A percentile compares a stretch with the other conserved stretches of the same genome.
Evolutionary conservation across 2,888 invertebrate species (phyloP).

Genomic region (Cetonia aurata): DNA sequence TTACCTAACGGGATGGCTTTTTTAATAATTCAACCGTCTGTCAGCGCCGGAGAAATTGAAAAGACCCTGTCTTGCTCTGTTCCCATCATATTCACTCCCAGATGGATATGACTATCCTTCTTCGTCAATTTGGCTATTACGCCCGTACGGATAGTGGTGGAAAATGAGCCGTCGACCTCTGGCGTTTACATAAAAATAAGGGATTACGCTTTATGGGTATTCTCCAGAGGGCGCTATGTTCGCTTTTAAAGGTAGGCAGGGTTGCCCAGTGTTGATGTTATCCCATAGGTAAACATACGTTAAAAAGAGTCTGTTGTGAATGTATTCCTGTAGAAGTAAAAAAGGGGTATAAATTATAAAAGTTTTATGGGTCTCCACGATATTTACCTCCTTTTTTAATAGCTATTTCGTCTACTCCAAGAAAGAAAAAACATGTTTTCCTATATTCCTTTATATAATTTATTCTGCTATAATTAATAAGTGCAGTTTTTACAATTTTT

Average conservation of each 20-base stretch:
- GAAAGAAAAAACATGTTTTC: no score
- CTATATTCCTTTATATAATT: no score
- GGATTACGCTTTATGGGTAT: constrained; percentile 11
- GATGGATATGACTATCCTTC: no score
- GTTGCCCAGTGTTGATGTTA: not conserved
- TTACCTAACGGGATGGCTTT: constrained; percentile 40
- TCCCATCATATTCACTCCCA: not conserved
- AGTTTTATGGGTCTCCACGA: no score
- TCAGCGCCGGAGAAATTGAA: constrained; percentile 17
- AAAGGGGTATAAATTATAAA: no score
- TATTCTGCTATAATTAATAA: no score
- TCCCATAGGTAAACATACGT: constrained; percentile 26
- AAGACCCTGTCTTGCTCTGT: not conserved
- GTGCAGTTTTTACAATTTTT: no score
- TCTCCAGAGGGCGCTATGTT: not conserved
- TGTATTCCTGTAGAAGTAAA: constrained; percentile 19
- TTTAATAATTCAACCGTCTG: constrained; percentile 38
- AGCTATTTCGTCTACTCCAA: no score
- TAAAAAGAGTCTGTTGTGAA: constrained; percentile 21
- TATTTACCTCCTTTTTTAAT: no score
- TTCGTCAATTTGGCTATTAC: not conserved
- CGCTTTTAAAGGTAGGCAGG: not conserved
- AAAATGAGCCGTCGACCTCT: constrained; percentile 17
- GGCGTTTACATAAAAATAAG: constrained; percentile 9
- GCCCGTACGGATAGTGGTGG: constrained; percentile 3